These are phyloP conservation scores for Drosophila nannoptera DNA, from an alignment of 1,140 invertebrate species.

Conservation along the genomic window DNA sequence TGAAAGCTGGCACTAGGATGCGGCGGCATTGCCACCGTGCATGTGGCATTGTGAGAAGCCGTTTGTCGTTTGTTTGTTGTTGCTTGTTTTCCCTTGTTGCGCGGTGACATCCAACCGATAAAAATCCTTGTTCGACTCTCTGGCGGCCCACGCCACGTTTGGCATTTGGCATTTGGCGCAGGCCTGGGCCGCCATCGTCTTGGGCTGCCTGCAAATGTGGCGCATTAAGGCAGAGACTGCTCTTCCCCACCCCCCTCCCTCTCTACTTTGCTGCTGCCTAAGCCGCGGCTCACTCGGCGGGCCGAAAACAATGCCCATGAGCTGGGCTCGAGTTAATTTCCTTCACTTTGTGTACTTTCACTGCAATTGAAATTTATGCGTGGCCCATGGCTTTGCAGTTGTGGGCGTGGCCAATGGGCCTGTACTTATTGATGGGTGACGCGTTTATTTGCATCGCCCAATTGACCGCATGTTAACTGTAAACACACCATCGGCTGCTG, in stretches of 20 bases:
- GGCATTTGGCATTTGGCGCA: constrained; percentile 33
- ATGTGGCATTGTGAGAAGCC: constrained; percentile 26
- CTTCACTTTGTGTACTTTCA: constrained; percentile 52
- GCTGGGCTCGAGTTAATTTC: constrained; percentile 43
- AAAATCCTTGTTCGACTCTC: constrained; percentile 52
- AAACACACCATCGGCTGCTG: constrained; percentile 44
- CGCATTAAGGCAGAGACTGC: constrained; percentile 44
- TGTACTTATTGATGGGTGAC: constrained; percentile 60
- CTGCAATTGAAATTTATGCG: constrained; percentile 69
- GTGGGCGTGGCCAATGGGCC: constrained; percentile 27
- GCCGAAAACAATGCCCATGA: constrained; percentile 38
- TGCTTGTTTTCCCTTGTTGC: constrained; percentile 4
- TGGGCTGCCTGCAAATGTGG: constrained; percentile 45
- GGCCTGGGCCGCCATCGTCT: constrained; percentile 5
- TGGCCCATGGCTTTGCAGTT: constrained; percentile 22
- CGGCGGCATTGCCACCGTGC: no score
- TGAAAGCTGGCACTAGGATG: constrained; percentile 48
- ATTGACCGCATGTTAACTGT: constrained; percentile 34
- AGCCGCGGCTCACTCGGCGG: no score
- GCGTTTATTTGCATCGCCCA: constrained; percentile 49
- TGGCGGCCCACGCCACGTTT: constrained; percentile 49
- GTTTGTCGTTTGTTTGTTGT: no score
- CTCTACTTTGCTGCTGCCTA: no score
- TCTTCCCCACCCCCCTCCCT: no score
- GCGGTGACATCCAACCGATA: constrained; percentile 56